Evolutionary conservation across 1,140 invertebrate genomes (phyloP).

Genomic region (Leguminivora glycinivorella): DNA sequence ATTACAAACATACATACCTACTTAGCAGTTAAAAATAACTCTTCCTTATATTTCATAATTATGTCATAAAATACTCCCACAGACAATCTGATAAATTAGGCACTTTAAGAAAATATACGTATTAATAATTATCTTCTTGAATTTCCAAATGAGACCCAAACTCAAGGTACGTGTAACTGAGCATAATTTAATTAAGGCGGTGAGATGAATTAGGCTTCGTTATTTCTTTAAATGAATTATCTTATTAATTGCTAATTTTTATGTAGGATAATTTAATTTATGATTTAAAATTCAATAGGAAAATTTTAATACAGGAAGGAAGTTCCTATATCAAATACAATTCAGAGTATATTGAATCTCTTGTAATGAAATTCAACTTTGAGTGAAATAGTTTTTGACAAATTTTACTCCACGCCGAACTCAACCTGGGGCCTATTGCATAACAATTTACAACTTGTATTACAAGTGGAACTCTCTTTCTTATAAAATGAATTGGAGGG

Average conservation of each 20-base stretch:
- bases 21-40: too few species aligned
- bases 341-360: too few species aligned
- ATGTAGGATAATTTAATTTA: background rate
- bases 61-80: background rate
- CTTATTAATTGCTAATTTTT: background rate
- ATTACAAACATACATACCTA: too few species aligned
- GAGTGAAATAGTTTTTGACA: too few species aligned
- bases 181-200: constrained; percentile 8
- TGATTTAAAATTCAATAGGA: background rate
- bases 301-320: too few species aligned
- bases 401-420: too few species aligned
- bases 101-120: background rate
- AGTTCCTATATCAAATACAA: too few species aligned
- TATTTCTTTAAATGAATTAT: constrained; percentile 11
- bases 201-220: background rate
- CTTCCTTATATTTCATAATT: too few species aligned
- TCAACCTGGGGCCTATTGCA: too few species aligned
- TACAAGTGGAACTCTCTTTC: too few species aligned
- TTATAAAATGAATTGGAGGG: too few species aligned
- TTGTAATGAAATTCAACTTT: background rate
- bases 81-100: background rate
- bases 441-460: too few species aligned
- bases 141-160: constrained; percentile 16
- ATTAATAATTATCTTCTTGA: constrained; percentile 12
- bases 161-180: background rate